Evolutionary conservation across 2,113 vertebrate species (phyloP).

Genomic region (Cricetomys ansorgei): DNA sequence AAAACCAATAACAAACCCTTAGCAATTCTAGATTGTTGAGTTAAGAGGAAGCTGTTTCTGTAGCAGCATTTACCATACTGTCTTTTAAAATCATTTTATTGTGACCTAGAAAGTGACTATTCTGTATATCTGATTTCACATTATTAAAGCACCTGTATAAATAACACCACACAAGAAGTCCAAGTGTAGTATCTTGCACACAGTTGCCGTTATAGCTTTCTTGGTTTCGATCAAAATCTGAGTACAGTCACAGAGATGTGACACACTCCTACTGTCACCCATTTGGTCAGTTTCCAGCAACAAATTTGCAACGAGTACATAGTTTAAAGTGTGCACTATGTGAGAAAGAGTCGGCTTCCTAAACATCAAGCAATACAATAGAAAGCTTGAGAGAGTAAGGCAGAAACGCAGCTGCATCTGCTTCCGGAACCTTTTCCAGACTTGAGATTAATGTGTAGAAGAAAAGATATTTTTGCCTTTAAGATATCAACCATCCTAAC

Average conservation of each 20-base stretch:
- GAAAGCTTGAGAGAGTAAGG: neutral
- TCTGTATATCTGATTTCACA: neutral
- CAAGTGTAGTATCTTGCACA: neutral
- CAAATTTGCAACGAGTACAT: neutral
- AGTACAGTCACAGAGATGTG: neutral
- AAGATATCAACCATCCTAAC: neutral
- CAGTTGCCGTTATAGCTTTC: neutral
- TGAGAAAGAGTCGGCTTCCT: conserved; percentile 6
- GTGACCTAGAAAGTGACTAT: neutral
- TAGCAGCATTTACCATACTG: neutral
- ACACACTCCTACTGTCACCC: neutral
- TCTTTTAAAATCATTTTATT: neutral
- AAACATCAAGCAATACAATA: neutral
- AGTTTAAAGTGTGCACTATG: neutral
- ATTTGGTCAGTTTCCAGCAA: neutral
- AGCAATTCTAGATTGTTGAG: neutral
- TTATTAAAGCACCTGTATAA: conserved; percentile 22
- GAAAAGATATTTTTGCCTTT: neutral
- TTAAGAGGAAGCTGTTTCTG: neutral
- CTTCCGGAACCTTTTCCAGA: neutral
- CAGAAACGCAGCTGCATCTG: neutral
- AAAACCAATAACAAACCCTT: neutral
- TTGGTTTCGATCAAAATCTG: neutral
- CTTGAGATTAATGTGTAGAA: conserved; percentile 1
- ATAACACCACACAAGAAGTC: neutral